phyloP scores from a whole-genome alignment of 2,797 vertebrate species.

The Sternotherus odoratus region DNA sequence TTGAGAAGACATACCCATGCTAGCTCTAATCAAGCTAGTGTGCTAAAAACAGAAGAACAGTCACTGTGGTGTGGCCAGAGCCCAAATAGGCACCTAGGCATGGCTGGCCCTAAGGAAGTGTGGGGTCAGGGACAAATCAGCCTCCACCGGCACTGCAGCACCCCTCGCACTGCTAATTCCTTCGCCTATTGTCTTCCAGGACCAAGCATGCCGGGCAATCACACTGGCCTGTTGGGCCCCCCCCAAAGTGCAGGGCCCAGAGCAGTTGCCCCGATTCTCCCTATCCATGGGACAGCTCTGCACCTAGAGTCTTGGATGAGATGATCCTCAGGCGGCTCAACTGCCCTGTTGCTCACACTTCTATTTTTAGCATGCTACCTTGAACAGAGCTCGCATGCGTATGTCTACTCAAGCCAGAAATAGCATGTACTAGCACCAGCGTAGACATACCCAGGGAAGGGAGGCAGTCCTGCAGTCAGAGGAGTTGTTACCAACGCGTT shows the following conservation, averaged over 20 bases:
- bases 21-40: not conserved
- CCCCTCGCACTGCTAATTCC: no score
- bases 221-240: no score
- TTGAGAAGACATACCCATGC: not conserved
- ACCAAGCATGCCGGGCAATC: no score
- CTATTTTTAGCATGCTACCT: not conserved
- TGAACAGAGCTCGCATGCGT: not conserved
- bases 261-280: fast-evolving
- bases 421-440: not conserved
- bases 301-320: not conserved
- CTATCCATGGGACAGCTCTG: not conserved
- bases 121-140: no score
- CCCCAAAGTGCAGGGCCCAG: no score
- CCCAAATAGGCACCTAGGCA: not conserved
- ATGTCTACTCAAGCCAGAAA: not conserved
- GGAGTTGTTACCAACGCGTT: not conserved
- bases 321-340: not conserved
- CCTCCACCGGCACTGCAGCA: no score
- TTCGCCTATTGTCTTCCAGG: no score
- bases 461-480: not conserved
- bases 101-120: no score
- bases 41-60: not conserved
- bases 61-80: not conserved
- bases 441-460: not conserved
- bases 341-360: not conserved